Percentiles rank a stretch among this genome's conserved stretches.
phyloP scores from a whole-genome alignment of 2,113 vertebrate species.

The Actenoides lindsayi region DNA sequence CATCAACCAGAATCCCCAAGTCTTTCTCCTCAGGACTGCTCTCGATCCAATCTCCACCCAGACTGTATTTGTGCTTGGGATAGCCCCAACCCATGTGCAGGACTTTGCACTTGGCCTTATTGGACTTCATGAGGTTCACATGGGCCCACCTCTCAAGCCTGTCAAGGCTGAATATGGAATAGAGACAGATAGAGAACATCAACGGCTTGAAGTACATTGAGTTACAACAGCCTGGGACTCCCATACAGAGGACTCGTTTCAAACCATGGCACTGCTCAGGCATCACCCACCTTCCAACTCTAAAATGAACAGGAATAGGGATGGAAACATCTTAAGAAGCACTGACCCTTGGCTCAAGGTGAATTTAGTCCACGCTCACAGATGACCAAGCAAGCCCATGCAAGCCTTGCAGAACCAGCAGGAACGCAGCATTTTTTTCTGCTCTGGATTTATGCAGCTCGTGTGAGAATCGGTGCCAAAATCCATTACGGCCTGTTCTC shows the following conservation, averaged over 20 bases:
- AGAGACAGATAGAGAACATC: neutral
- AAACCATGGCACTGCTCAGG: accelerated
- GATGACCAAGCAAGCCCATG: neutral
- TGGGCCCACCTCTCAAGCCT: too few species aligned
- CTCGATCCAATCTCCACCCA: neutral
- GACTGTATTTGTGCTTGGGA: too few species aligned
- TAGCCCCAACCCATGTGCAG: too few species aligned
- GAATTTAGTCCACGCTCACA: accelerated
- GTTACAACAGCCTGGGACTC: neutral
- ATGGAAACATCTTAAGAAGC: neutral
- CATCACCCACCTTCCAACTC: neutral
- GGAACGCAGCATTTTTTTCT: accelerated
- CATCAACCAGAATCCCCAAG: neutral
- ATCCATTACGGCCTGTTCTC: neutral
- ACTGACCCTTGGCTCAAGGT: neutral
- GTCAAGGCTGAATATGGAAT: neutral
- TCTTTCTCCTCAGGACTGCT: neutral
- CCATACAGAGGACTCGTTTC: neutral
- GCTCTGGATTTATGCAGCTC: neutral
- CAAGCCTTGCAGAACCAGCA: neutral
- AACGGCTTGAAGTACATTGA: neutral
- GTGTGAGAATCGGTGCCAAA: neutral
- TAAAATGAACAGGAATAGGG: accelerated
- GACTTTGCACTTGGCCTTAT: too few species aligned
- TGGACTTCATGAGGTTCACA: too few species aligned